phyloP scores from a whole-genome alignment of 2,797 vertebrate species.

The Eulemur albifrons region DNA sequence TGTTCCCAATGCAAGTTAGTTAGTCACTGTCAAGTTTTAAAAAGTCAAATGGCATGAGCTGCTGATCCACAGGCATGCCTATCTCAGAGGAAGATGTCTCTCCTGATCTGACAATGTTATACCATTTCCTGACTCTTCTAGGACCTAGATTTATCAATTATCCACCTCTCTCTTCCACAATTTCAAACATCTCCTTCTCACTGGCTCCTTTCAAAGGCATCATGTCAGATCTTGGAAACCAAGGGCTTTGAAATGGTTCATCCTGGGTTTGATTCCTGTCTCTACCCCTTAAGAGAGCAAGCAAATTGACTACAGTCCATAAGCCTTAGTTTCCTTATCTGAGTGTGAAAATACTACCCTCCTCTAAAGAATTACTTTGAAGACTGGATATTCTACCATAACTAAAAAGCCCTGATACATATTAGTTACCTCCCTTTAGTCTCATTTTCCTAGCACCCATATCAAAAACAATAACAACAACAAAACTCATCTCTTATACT shows the following conservation, averaged over 20 bases:
- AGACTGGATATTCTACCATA: background rate
- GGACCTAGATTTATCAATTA: background rate
- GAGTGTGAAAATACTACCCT: background rate
- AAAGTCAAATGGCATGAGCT: background rate
- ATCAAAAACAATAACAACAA: background rate
- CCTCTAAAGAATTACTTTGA: background rate
- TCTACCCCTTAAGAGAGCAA: background rate
- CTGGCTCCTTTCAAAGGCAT: background rate
- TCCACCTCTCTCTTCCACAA: background rate
- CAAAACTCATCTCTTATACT: background rate
- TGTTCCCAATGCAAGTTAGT: background rate
- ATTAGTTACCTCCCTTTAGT: background rate
- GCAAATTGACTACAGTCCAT: background rate
- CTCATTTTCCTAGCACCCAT: background rate
- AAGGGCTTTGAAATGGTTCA: background rate
- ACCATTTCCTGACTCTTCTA: background rate
- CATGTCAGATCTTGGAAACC: background rate
- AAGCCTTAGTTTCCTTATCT: background rate
- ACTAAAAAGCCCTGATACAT: background rate
- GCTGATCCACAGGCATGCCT: background rate
- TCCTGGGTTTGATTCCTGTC: background rate
- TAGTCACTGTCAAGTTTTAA: background rate
- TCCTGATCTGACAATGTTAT: background rate
- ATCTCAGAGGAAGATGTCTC: background rate
- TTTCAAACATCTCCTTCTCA: background rate